Base-by-base conservation (phyloP, 2,888 invertebrate genomes). In the Pterobdella sp. region DNA sequence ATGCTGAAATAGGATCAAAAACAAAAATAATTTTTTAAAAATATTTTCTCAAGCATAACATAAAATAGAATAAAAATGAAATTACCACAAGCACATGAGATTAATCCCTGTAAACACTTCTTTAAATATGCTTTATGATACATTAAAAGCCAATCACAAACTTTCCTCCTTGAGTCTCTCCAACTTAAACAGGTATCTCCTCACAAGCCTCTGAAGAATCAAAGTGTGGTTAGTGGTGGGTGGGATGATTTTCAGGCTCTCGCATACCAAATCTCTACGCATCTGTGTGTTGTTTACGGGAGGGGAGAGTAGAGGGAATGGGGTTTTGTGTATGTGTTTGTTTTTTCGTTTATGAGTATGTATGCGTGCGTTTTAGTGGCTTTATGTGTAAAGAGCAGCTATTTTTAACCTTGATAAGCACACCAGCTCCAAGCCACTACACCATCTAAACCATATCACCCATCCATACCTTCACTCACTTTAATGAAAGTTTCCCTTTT, bases 151-250 rank as follows among this genome's bases (percentile, higher is more conserved):
- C n/a, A n/a, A n/a, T n/a, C n/a, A n/a, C n/a, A 7, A 42, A 56
- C 60, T 56, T 22, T 82, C 82, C 56, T 82, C 81, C 74, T 81
- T 81, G 22, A 80, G 80, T 72, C 83, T 75, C 74, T 83, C 83
- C 69, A 82, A 76, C 76, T 83, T 83, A 76, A 83, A 83, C 68
- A 83, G 80, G 75, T 83, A 83, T 65, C 83, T 73, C 73, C 83
- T 79, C 1, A 83, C 83, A 31, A 83, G 78, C 66, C 83, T 78
- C 72, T 83, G 83, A 79, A 83, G 81, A 66, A 83, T 83, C n/a
- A 63, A 34, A 1, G 22, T 34, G 73, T 52, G 26, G 4, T 56
- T 22, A 3, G 60, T 56, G n/a, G 7, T 56, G 7, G 60, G 60
- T 4, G 10, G n/a, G 4, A 26, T 26, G 10, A 76, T 76, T 70